Percentiles rank a stretch among this genome's conserved stretches.
Evolutionary conservation across 2,797 vertebrate species (phyloP).

Genomic region (Characodon lateralis): DNA sequence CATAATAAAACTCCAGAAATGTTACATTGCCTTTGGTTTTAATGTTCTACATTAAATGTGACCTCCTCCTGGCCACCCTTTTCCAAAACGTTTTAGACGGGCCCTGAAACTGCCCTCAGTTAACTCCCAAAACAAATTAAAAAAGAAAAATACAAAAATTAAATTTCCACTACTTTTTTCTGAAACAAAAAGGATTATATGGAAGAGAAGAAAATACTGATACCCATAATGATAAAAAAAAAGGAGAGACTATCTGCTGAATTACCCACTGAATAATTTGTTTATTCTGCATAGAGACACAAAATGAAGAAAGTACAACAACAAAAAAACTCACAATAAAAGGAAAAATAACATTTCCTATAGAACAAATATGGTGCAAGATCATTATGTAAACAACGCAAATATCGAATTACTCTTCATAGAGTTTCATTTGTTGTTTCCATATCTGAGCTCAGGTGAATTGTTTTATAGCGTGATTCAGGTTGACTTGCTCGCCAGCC

Average conservation of each 20-base stretch:
- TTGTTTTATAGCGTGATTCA: not conserved
- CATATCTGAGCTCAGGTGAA: not conserved
- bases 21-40: not conserved
- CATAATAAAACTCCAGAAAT: not conserved
- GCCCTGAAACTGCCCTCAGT: not conserved
- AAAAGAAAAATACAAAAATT: not conserved
- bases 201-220: not conserved
- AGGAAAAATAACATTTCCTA: not conserved
- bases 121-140: not conserved
- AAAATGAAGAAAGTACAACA: not conserved
- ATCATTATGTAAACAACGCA: not conserved
- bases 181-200: not conserved
- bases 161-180: not conserved
- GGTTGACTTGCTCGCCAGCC: not conserved
- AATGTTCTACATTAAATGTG: not conserved
- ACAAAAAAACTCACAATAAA: not conserved
- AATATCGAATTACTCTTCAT: not conserved
- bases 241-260: too few relatives aligned
- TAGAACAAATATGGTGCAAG: not conserved
- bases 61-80: too few relatives aligned
- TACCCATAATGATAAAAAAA: not conserved
- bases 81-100: not conserved
- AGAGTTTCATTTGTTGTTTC: not conserved
- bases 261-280: not conserved
- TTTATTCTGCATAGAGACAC: not conserved